Percentiles rank a stretch among this genome's conserved stretches.
Conservation (phyloP, 2,888 invertebrate species). For the Thecocarcelia acutangulata region DNA sequence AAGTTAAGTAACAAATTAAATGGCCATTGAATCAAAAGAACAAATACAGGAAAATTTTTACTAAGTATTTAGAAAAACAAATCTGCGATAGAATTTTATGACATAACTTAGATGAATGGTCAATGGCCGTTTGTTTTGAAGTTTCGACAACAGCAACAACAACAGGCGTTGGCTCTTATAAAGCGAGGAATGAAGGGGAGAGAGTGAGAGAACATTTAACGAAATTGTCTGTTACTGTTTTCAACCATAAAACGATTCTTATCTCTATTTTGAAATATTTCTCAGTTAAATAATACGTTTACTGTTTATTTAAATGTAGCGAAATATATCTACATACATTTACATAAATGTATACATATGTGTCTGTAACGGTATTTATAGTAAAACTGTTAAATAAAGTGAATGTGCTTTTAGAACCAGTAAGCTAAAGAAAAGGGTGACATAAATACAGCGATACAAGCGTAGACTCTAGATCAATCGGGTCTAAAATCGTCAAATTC, state of each 20-base stretch:
- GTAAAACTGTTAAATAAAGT: constrained; percentile 42
- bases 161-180: neutral
- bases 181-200: neutral
- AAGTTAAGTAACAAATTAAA: constrained; percentile 49
- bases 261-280: constrained; percentile 12
- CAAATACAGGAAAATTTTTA: constrained; percentile 8
- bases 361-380: constrained; percentile 56
- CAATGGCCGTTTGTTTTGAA: constrained; percentile 51
- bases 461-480: no score
- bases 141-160: no score
- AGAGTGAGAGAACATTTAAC: neutral
- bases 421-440: constrained; percentile 16
- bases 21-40: constrained; percentile 46
- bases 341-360: constrained; percentile 6
- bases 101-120: constrained; percentile 59
- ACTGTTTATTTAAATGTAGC: neutral
- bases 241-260: constrained; percentile 22
- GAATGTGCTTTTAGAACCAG: constrained; percentile 23
- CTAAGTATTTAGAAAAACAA: constrained; percentile 1
- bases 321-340: constrained; percentile 1
- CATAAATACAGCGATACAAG: neutral
- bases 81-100: constrained; percentile 55
- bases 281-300: constrained; percentile 14
- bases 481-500: no score
- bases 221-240: neutral